Conservation (phyloP, 1,140 invertebrate genomes). For the Heliconius nattereri region DNA sequence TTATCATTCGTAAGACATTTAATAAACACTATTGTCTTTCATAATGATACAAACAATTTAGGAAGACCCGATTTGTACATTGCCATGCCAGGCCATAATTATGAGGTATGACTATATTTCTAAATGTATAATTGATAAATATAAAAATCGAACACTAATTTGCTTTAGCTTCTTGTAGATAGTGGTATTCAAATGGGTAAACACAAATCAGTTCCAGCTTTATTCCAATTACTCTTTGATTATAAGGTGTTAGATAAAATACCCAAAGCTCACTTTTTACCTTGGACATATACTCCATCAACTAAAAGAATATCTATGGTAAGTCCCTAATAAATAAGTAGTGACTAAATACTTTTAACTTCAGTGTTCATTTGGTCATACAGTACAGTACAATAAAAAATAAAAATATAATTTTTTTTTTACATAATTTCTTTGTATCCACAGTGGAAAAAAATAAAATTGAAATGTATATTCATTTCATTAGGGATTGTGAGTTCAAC, state of each 20-base stretch:
- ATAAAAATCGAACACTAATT: conserved; percentile 31
- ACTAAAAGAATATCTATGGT: conserved; percentile 58
- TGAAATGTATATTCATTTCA: too few species aligned
- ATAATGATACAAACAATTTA: conserved; percentile 73
- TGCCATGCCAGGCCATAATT: conserved; percentile 78
- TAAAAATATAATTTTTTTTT: too few species aligned
- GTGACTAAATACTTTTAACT: too few species aligned
- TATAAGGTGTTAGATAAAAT: conserved; percentile 79
- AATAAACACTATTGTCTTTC: conserved; percentile 81
- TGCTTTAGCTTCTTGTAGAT: conserved; percentile 67
- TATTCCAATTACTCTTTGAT: conserved; percentile 83
- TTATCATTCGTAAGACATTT: conserved; percentile 81
- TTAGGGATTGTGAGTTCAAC: too few species aligned
- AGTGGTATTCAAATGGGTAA: conserved; percentile 63
- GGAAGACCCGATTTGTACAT: conserved; percentile 82
- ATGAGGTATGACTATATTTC: conserved; percentile 66
- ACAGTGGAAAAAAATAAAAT: too few species aligned
- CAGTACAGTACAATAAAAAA: too few species aligned
- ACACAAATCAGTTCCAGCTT: conserved; percentile 74
- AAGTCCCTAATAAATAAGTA: conserved; percentile 31
- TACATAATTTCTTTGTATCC: too few species aligned
- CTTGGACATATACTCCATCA: conserved; percentile 67
- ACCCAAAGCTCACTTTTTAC: conserved; percentile 81
- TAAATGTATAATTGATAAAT: neutral
- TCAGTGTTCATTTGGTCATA: too few species aligned